Evolutionary conservation across 2,797 vertebrate species (phyloP), one percentile per base, ranked within the genome.

Genomic region (Notamacropus eugenii): DNA sequence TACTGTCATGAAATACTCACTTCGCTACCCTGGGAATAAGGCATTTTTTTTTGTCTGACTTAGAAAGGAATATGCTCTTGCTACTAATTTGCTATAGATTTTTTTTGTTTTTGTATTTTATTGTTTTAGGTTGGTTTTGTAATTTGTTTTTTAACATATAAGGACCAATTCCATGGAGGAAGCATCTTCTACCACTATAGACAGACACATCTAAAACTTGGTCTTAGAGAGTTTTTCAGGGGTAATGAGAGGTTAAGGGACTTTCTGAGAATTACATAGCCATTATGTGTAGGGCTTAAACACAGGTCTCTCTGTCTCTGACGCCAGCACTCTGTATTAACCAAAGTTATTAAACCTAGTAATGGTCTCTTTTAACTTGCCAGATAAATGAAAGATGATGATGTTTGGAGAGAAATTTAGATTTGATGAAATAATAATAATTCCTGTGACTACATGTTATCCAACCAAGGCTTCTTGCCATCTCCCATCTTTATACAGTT

Each of bases 331-430:
- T 82, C 40, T 82, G n/a, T 24, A 24, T 82, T 82, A 82, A 40
- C 67, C 5, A 46, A 82, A 46, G 67, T 9, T 82, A 46, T 82
- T 82, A 24, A 46, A 40, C 19, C 12, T 82, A 82, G 2, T 46
- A 94, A n/a, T 58, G 95, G 93, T 59, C n/a, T 46, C 34, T 92
- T 96, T 93, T 52, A 40, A 96, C 74, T 94, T 90, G 31, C 34
- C 93, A n/a, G 54, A 92, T 95, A 92, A 94, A 82, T 24, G 67
- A 82, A 40, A 82, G 22, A 82, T 40, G n/a, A 14, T n/a, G 59
- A 46, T 46, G 19, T 46, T 46, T 46, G n/a, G 40, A 82, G 2
- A 82, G 40, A 19, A 82, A 93, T 96, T 96, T 97, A 92, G 34
- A 95, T 94, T 87, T 95, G 22, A 93, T 54, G 13, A 93, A 96